Evolutionary conservation across 1,140 invertebrate genomes (phyloP).

Genomic region (Latrodectus geometricus): DNA sequence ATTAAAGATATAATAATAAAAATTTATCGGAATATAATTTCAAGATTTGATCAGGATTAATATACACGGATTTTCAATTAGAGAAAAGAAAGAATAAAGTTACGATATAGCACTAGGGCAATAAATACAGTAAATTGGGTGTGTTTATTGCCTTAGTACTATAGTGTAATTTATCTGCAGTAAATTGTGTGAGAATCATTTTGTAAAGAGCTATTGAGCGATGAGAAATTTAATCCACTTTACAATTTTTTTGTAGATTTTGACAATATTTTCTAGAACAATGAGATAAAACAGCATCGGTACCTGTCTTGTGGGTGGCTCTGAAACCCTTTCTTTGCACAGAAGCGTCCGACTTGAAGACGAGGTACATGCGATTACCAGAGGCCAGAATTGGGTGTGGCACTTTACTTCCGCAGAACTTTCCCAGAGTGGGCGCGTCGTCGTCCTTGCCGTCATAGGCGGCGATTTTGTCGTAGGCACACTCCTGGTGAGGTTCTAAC

Average conservation of each 20-base stretch:
- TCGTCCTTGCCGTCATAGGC: conserved; percentile 93
- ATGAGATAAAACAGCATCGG: conserved; percentile 62
- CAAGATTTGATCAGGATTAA: no score
- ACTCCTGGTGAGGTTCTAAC: conserved; percentile 96
- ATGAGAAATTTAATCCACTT: not conserved
- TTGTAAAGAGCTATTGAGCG: not conserved
- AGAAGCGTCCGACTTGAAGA: conserved; percentile 95
- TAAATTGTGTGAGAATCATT: no score
- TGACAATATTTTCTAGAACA: not conserved
- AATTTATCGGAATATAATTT: no score
- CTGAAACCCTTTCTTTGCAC: conserved; percentile 93
- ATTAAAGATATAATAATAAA: no score
- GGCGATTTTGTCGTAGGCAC: conserved; percentile 93
- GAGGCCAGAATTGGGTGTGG: conserved; percentile 93
- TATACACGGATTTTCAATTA: no score
- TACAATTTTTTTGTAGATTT: not conserved
- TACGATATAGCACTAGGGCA: no score
- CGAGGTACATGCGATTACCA: conserved; percentile 93
- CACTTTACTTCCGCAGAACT: conserved; percentile 90
- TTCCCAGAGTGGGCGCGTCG: conserved; percentile 82
- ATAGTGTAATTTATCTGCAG: no score
- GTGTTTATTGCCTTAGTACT: no score
- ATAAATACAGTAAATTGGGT: no score
- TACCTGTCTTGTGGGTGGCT: conserved; percentile 91
- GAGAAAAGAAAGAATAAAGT: no score